Conservation (phyloP, 2,797 vertebrate species). For the Garrulus glandarius region DNA sequence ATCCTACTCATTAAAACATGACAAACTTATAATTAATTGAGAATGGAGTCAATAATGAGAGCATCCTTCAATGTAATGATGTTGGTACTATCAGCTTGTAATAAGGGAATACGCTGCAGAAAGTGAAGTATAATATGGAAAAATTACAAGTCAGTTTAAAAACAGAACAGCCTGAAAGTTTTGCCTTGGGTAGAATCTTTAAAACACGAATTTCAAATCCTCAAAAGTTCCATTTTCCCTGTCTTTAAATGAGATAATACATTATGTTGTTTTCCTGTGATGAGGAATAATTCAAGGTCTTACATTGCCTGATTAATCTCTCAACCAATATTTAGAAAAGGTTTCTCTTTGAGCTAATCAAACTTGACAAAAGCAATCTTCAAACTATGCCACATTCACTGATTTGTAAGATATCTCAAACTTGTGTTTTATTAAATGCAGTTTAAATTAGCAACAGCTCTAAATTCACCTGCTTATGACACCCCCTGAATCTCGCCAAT, state of each 20-base stretch:
- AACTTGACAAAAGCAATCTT: constrained; percentile 70
- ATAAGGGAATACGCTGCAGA: neutral
- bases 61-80: constrained; percentile 49
- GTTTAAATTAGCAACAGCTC: constrained; percentile 55
- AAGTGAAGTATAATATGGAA: neutral
- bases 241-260: neutral
- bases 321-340: constrained; percentile 68
- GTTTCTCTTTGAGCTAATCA: constrained; percentile 60
- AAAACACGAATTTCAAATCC: neutral
- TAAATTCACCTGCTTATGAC: constrained; percentile 29
- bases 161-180: neutral
- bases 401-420: constrained; percentile 50
- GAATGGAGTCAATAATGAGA: constrained; percentile 55
- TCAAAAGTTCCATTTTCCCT: neutral
- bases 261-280: constrained; percentile 40
- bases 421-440: constrained; percentile 56
- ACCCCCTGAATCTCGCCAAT: neutral
- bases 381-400: constrained; percentile 43
- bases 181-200: neutral
- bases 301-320: constrained; percentile 57
- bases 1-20: constrained; percentile 48
- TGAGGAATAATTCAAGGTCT: constrained; percentile 56
- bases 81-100: constrained; percentile 28
- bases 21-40: constrained; percentile 59
- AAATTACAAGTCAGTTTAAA: neutral